Conservation (phyloP, 2,113 vertebrate genomes). For the Caranx ignobilis region DNA sequence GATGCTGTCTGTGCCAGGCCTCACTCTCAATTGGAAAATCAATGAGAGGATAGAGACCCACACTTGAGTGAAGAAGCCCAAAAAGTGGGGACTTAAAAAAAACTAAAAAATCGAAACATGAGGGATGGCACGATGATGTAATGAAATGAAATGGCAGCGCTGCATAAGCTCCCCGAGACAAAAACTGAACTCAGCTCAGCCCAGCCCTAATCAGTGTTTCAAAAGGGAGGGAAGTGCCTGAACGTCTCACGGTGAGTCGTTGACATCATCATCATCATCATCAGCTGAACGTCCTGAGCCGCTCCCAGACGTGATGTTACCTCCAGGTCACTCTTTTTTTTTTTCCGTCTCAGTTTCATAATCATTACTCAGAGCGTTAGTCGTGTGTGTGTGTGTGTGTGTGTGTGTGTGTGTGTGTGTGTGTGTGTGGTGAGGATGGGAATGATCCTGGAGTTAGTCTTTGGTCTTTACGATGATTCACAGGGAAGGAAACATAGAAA, state of each 20-base stretch:
- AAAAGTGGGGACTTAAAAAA: constrained; percentile 49
- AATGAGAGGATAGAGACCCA: constrained; percentile 67
- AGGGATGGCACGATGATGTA: constrained; percentile 73
- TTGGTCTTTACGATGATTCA: constrained; percentile 50
- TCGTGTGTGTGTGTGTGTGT: constrained; percentile 36
- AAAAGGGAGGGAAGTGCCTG: constrained; percentile 22
- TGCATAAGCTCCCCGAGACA: constrained; percentile 50
- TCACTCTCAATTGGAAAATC: constrained; percentile 72
- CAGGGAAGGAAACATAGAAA: constrained; percentile 31
- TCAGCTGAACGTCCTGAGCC: constrained; percentile 36
- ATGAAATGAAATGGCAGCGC: constrained; percentile 62
- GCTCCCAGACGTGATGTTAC: constrained; percentile 66
- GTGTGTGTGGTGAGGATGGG: background rate
- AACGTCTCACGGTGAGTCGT: background rate
- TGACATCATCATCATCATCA: constrained; percentile 36
- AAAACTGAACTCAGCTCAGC: constrained; percentile 44
- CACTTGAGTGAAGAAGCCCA: constrained; percentile 56
- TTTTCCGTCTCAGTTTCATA: constrained; percentile 37
- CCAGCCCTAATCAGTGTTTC: constrained; percentile 60
- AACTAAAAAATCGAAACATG: constrained; percentile 67
- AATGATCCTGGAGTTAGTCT: constrained; percentile 26
- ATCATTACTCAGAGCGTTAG: constrained; percentile 56
- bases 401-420: constrained; percentile 27
- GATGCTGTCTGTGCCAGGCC: constrained; percentile 60
- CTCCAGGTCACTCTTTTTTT: constrained; percentile 33